Percentiles rank a stretch among this genome's conserved stretches.
Evolutionary conservation across 2,888 invertebrate genomes (phyloP).

Genomic region (Punctoribates punctum): DNA sequence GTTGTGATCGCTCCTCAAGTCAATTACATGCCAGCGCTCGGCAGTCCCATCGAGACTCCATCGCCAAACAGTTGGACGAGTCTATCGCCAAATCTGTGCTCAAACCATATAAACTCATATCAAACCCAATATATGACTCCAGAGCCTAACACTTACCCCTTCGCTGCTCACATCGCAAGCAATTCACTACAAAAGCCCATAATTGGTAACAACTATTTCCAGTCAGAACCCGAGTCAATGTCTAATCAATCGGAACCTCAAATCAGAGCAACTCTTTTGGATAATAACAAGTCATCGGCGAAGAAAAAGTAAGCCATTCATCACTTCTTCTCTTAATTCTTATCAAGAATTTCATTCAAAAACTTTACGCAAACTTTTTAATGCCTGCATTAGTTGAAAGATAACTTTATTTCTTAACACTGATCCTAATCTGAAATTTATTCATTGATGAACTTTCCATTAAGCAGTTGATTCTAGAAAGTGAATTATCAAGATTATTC

Average conservation of each 20-base stretch:
- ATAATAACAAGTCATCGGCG: not conserved
- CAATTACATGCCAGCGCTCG: constrained; percentile 19
- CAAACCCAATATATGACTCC: not conserved
- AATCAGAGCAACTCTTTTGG: not conserved
- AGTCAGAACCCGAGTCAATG: constrained; percentile 26
- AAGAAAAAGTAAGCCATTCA: constrained; percentile 9
- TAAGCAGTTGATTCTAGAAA: too few relatives aligned
- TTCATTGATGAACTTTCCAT: too few relatives aligned
- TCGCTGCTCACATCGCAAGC: not conserved
- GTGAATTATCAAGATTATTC: too few relatives aligned
- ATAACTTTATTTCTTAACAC: too few relatives aligned
- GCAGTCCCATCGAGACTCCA: not conserved
- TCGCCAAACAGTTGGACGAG: constrained; percentile 8
- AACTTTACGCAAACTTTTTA: not conserved
- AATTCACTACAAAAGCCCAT: constrained; percentile 9
- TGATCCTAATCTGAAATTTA: too few relatives aligned
- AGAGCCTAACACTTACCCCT: not conserved
- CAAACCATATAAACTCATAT: constrained; percentile 25
- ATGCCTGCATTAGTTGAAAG: not conserved
- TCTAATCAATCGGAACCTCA: constrained; percentile 35
- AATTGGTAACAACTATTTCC: not conserved
- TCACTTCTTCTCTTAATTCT: not conserved
- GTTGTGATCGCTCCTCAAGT: constrained; percentile 31
- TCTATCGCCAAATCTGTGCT: not conserved
- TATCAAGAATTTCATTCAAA: not conserved